A percentile compares a stretch with the other conserved stretches of the same genome.
phyloP scores from a whole-genome alignment of 2,113 vertebrate species.

The Myotis lucifugus region DNA sequence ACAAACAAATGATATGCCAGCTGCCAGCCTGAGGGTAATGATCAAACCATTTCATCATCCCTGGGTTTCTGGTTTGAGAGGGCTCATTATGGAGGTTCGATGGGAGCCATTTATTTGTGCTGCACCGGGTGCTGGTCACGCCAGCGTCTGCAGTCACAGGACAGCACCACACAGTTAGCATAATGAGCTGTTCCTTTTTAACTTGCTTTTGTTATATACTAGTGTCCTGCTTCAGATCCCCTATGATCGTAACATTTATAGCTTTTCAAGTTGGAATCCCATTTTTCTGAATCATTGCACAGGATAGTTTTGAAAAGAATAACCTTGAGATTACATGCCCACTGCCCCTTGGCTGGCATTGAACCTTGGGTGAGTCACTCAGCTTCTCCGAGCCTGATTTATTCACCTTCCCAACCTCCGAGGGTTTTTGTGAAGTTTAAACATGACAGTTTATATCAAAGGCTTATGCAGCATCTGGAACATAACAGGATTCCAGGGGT shows the following conservation, averaged over 20 bases:
- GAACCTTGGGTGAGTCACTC: background rate
- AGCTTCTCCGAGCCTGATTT: background rate
- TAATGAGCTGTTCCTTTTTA: background rate
- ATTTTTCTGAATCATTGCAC: background rate
- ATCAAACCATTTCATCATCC: background rate
- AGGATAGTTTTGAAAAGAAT: background rate
- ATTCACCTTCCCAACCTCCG: background rate
- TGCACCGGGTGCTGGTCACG: background rate
- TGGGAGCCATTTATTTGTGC: background rate
- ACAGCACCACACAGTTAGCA: accelerated
- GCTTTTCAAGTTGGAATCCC: background rate
- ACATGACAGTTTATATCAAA: background rate
- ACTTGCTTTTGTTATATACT: background rate
- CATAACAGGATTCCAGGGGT: too few species aligned
- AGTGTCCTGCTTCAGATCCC: background rate
- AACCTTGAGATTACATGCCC: background rate
- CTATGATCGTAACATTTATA: background rate
- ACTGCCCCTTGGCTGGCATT: background rate
- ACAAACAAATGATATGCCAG: slow-evolving; percentile 55
- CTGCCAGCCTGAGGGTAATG: background rate
- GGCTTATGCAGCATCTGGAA: background rate
- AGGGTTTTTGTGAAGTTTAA: background rate
- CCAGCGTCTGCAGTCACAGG: background rate
- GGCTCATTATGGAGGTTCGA: background rate
- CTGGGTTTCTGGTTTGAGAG: background rate